A percentile compares a stretch with the other conserved stretches of the same genome.
These are phyloP conservation scores for Phycodurus eques DNA, from an alignment of 2,113 vertebrate genomes.

Conservation along the genomic window DNA sequence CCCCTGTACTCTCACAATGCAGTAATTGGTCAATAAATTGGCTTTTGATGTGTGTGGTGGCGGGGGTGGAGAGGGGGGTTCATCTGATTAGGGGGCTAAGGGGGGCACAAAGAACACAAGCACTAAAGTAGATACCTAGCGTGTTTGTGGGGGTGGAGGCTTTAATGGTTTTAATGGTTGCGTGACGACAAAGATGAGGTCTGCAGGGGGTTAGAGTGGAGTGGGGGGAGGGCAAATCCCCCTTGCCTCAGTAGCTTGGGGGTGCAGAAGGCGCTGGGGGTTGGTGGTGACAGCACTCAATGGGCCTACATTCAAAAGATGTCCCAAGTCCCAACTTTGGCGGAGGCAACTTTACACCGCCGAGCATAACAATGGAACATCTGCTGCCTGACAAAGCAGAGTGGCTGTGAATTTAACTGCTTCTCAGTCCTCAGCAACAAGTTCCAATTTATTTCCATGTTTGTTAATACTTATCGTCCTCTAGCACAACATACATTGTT, in stretches of 20 bases:
- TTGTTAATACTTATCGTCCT: slow-evolving; percentile 1
- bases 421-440: background rate
- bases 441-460: background rate
- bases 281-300: slow-evolving; percentile 41
- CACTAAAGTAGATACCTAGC: slow-evolving; percentile 24
- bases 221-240: slow-evolving; percentile 53
- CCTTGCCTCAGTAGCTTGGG: slow-evolving; percentile 43
- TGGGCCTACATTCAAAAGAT: slow-evolving; percentile 68
- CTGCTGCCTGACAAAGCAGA: slow-evolving; percentile 61
- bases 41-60: slow-evolving; percentile 33
- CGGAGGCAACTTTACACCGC: slow-evolving; percentile 66
- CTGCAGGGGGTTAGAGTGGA: slow-evolving; percentile 55
- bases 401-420: slow-evolving; percentile 18
- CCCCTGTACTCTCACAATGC: slow-evolving; percentile 3
- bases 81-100: slow-evolving; percentile 31
- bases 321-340: slow-evolving; percentile 69
- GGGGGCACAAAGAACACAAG: slow-evolving; percentile 36
- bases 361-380: slow-evolving; percentile 67
- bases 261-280: slow-evolving; percentile 25
- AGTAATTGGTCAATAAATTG: slow-evolving; percentile 47
- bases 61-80: background rate
- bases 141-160: slow-evolving; percentile 27
- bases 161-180: slow-evolving; percentile 11
- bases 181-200: slow-evolving; percentile 33
- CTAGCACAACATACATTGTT: background rate